Percentiles rank a stretch among this genome's conserved stretches.
These are phyloP conservation scores for Heptranchias perlo DNA, from an alignment of 2,113 vertebrate species.

Conservation along the genomic window DNA sequence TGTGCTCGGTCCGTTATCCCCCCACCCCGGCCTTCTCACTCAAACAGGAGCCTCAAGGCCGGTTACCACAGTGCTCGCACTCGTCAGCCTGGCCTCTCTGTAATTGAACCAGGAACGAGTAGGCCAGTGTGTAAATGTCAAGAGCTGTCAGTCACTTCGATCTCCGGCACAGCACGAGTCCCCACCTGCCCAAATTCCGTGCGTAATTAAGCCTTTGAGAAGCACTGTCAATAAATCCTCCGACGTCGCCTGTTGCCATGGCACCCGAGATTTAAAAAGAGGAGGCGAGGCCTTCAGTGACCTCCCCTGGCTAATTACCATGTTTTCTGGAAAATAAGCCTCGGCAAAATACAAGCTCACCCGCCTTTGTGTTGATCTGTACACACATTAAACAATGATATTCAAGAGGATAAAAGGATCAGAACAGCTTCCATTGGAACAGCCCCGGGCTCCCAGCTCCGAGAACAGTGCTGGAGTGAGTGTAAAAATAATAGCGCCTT, in stretches of 20 bases:
- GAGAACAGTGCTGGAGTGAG: not conserved
- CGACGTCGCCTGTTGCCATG: not conserved
- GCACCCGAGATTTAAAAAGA: not conserved
- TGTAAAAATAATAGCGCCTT: not conserved
- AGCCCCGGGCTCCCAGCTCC: not conserved
- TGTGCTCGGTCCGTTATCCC: not conserved
- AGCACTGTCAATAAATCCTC: not conserved
- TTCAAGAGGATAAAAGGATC: not conserved
- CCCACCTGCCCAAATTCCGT: not conserved
- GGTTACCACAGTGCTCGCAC: not conserved
- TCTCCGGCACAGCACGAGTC: not conserved
- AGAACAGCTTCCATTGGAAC: not conserved
- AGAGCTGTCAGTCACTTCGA: not conserved
- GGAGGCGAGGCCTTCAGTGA: not conserved
- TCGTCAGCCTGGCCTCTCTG: not conserved
- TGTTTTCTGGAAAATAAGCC: not conserved
- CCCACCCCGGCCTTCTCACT: not conserved
- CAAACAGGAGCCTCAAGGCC: not conserved
- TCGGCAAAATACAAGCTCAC: not conserved
- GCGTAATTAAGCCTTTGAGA: not conserved
- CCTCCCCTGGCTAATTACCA: not conserved
- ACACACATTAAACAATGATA: not conserved
- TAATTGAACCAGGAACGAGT: not conserved
- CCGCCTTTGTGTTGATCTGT: not conserved
- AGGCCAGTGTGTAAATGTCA: not conserved